Percentiles rank a stretch among this genome's conserved stretches.
phyloP scores from a whole-genome alignment of 2,113 vertebrate species.

The Triplophysa rosa region DNA sequence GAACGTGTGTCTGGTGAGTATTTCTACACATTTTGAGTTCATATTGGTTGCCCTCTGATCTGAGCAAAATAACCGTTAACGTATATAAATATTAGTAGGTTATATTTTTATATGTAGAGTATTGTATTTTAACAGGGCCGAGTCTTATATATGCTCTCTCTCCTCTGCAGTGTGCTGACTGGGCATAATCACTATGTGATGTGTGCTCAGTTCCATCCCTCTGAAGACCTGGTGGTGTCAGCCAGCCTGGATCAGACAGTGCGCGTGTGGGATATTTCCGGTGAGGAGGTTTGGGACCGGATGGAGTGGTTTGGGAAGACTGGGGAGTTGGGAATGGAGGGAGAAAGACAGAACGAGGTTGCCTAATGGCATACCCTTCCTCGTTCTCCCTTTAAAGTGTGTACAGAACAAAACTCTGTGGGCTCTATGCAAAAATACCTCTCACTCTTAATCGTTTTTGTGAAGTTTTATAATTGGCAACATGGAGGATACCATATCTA shows the following conservation, averaged over 20 bases:
- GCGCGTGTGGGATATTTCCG: constrained; percentile 98
- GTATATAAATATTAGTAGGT: no score
- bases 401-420: constrained; percentile 68
- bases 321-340: constrained; percentile 37
- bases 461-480: neutral
- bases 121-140: no score
- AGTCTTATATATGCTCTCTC: constrained; percentile 18
- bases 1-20: constrained; percentile 93
- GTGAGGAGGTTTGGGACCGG: constrained; percentile 76
- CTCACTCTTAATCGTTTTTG: constrained; percentile 21
- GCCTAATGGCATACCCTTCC: constrained; percentile 37
- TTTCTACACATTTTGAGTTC: neutral
- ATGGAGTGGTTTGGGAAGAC: neutral
- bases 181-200: constrained; percentile 98
- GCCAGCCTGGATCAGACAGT: constrained; percentile 98
- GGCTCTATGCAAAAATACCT: constrained; percentile 69
- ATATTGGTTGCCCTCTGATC: neutral
- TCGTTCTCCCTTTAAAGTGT: constrained; percentile 55
- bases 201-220: constrained; percentile 97
- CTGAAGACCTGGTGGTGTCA: constrained; percentile 94
- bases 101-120: no score
- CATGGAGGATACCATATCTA: no score
- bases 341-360: constrained; percentile 53
- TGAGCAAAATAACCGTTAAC: no score
- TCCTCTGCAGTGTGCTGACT: constrained; percentile 82